Evolutionary conservation across 2,113 vertebrate genomes (phyloP), one percentile per base, ranked within the genome.

Genomic region (Porphyrio hochstetteri): DNA sequence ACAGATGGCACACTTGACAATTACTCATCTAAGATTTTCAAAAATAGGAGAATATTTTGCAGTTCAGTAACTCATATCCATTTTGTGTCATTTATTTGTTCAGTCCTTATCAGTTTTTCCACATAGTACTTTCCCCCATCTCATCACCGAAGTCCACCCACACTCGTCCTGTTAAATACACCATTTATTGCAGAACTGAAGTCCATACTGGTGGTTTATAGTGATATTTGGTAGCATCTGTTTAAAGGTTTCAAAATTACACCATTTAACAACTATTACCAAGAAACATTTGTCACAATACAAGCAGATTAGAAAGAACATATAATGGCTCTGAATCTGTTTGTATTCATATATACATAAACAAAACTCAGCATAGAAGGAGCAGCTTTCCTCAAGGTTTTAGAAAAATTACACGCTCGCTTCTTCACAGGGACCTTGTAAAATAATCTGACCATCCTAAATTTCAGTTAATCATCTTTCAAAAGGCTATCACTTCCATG

Each of bases 11-110:
- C 4, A 48, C 63, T 27, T 93, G 79, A 92, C 82, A 95, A 93
- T 95, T 96, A 95, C 79, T 95, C 95, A 96, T 80, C 64, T 40
- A 93, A 65, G 68, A 91, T 85, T 87, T 94, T 91, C 90, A 92
- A 84, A 95, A 95, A 86, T 82, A 96, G 88, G 55, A 87, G 40
- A 90, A 71, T 91, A 83, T 89, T 89, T 94, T 92, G 57, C 35
- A 67, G 75, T 86, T 94, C 71, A 76, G 64, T 88, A 96, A 82
- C 71, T 79, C 84, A 83, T 46, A 87, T 6, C 44, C 85, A 97
- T 61, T 96, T 90, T 27, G 21, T 60, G 36, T 68, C 35, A 60
- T 74, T 75, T 81, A 72, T 87, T 82, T 92, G 25, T 61, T 90
- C 59, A 81, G 59, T 63, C 59, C 55, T 68, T 35, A 74, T 6